Evolutionary conservation across 2,113 vertebrate genomes (phyloP).

Genomic region (Sterrhoptilus dennistouni): DNA sequence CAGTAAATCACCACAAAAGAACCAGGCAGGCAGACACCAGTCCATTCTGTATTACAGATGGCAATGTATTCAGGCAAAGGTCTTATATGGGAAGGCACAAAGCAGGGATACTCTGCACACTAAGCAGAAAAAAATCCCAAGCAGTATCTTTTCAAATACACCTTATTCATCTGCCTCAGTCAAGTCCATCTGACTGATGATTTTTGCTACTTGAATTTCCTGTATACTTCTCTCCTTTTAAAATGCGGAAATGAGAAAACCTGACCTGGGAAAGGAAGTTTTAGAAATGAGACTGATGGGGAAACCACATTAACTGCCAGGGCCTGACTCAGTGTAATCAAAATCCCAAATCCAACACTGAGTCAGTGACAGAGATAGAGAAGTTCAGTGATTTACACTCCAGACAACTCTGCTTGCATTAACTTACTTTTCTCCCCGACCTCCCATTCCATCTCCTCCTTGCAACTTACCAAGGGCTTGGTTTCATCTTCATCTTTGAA

Average conservation of each 20-base stretch:
- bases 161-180: neutral
- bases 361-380: neutral
- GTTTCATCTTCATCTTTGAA: constrained; percentile 98
- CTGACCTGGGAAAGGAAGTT: neutral
- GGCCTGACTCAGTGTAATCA: neutral
- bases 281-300: neutral
- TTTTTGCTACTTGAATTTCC: neutral
- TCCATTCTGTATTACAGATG: neutral
- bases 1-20: neutral
- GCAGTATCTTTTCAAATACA: neutral
- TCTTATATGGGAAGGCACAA: neutral
- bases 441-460: neutral
- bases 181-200: neutral
- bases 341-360: neutral
- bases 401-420: neutral
- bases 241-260: neutral
- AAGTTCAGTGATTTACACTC: neutral
- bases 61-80: neutral
- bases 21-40: neutral
- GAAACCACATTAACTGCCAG: neutral
- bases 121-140: neutral
- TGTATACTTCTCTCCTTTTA: neutral
- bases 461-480: constrained; percentile 89
- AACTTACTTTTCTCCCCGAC: neutral
- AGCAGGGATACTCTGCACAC: neutral